Conservation (phyloP, 2,113 vertebrate species). For the Vidua chalybeata region DNA sequence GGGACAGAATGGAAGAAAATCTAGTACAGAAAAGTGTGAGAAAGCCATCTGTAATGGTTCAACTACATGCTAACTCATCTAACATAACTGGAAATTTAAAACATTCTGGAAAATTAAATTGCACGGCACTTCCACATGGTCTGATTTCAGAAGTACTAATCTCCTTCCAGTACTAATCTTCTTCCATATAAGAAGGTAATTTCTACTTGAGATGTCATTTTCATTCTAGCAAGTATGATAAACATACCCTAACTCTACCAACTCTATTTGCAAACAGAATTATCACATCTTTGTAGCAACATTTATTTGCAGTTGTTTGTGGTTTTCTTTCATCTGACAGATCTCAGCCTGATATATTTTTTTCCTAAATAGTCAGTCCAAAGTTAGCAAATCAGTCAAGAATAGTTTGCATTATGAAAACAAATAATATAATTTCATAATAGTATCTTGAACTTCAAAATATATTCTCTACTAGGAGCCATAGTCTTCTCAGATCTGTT, state of each 20-base stretch:
- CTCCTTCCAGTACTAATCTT: not conserved
- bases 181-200: not conserved
- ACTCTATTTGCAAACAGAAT: not conserved
- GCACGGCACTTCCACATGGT: not conserved
- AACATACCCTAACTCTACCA: not conserved
- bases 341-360: not conserved
- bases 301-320: not conserved
- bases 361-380: not conserved
- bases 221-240: not conserved
- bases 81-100: not conserved
- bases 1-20: conserved; percentile 25
- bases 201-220: not conserved
- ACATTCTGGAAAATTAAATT: not conserved
- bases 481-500: not conserved
- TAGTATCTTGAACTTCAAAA: not conserved
- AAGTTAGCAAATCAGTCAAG: not conserved
- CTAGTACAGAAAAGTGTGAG: not conserved
- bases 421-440: not conserved
- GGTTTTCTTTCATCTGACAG: not conserved
- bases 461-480: not conserved
- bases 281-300: not conserved
- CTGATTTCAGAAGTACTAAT: not conserved
- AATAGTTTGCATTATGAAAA: not conserved
- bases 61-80: not conserved
- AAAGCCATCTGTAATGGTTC: not conserved